Evolutionary conservation across 2,797 vertebrate species (phyloP), one percentile per base, ranked within the genome.

Genomic region (Xerus rutilus): DNA sequence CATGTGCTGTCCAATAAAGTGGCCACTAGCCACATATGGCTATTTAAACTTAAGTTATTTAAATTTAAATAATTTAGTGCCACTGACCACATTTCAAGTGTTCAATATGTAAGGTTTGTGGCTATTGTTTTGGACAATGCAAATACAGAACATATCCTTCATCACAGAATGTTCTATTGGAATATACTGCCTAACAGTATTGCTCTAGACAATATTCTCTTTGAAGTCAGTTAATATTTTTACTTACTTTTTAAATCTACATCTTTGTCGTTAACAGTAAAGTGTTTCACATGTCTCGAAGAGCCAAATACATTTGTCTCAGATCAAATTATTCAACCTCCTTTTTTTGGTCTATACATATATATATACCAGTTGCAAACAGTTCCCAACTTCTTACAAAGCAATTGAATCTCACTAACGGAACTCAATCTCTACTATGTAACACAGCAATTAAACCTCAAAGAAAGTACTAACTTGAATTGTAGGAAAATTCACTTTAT

Each of bases 341-440:
- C 23, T 32, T 93, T 93, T 49, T 52, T 59, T 73, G 23, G n/a
- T 84, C 39, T 70, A 47, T 47, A 30, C 23, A 89, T 15, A 72
- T 5, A 62, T 8, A 79, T 25, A 39, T 39, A 39, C 39, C 39
- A 52, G 30, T 28, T 64, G 43, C 76, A 70, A 90, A 92, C 7
- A 89, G 64, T 88, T 82, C 59, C 64, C 91, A 86, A 78, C 10
- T 64, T 87, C 82, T 93, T 69, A 91, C 62, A 91, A 94, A 93
- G 23, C 54, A 77, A 77, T 78, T 39, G 62, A 81, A 72, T n/a
- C n/a, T 77, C 78, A 85, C 30, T 77, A 93, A 70, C 12, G 23
- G 30, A 93, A 81, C 20, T 47, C 62, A 47, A 73, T 76, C 59
- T 85, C 64, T 14, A 87, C 20, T n/a, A 91, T 10, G 3, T 47